phyloP scores from a whole-genome alignment of 2,888 invertebrate genomes.

The Phragmatobia fuliginosa region DNA sequence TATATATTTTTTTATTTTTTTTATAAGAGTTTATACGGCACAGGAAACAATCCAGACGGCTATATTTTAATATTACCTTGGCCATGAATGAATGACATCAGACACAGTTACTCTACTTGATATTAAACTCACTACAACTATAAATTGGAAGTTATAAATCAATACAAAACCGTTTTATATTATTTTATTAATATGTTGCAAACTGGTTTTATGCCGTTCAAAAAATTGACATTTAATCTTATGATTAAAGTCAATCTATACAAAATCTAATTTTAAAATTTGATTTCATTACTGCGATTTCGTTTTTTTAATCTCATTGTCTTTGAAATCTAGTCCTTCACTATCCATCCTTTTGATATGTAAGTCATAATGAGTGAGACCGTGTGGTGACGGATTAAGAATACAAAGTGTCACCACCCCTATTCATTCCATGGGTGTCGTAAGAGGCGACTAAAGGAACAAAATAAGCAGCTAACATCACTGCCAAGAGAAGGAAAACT shows the following conservation, averaged over 20 bases:
- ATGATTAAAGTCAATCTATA: background rate
- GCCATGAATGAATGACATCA: constrained; percentile 21
- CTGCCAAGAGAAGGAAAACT: no score
- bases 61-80: constrained; percentile 16
- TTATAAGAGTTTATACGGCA: constrained; percentile 10
- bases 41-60: constrained; percentile 35
- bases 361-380: no score
- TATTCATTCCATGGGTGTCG: no score
- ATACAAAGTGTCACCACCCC: no score
- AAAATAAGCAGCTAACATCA: no score
- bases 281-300: no score
- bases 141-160: constrained; percentile 10
- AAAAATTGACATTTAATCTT: background rate
- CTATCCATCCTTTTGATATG: no score
- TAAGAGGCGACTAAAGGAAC: no score
- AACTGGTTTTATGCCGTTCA: background rate
- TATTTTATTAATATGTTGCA: background rate
- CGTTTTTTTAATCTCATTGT: no score
- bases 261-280: background rate
- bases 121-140: constrained; percentile 17
- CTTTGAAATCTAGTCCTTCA: no score
- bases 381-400: no score
- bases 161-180: background rate
- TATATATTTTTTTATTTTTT: background rate
- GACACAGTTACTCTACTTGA: constrained; percentile 20